Conservation (phyloP, 92 coral and sea anemone genomes). For the Porites divaricata region DNA sequence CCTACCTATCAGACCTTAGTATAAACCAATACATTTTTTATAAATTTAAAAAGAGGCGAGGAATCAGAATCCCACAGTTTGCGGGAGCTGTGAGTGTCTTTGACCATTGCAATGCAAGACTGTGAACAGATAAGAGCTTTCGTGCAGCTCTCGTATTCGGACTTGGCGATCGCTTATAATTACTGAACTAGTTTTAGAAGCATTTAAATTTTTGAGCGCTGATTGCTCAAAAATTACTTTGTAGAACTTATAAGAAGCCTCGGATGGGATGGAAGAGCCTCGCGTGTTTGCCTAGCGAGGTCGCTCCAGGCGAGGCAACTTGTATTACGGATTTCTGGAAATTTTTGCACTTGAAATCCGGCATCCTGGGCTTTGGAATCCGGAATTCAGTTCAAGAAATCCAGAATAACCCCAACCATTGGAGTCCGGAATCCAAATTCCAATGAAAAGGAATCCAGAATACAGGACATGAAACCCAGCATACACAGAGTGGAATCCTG, state of each 20-base stretch:
- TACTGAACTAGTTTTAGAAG: neutral
- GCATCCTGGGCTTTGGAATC: neutral
- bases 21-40: conserved; percentile 1
- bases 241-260: too few relatives aligned
- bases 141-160: neutral
- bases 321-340: neutral
- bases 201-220: conserved; percentile 3
- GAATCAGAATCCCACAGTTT: conserved; percentile 1
- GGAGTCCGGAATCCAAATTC: too few relatives aligned
- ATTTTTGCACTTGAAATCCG: neutral
- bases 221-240: neutral
- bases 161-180: too few relatives aligned
- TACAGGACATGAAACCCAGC: neutral
- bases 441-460: neutral
- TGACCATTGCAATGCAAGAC: neutral
- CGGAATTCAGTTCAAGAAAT: too few relatives aligned
- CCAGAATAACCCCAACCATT: neutral
- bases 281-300: too few relatives aligned
- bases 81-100: neutral
- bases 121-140: neutral
- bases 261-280: conserved; percentile 1
- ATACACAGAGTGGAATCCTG: neutral
- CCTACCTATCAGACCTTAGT: neutral
- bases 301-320: neutral
- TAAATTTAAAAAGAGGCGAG: conserved; percentile 1